Percentiles rank a stretch among this genome's conserved stretches.
Conservation (phyloP, 2,113 vertebrate genomes). For the Notarius quadriscutis region DNA sequence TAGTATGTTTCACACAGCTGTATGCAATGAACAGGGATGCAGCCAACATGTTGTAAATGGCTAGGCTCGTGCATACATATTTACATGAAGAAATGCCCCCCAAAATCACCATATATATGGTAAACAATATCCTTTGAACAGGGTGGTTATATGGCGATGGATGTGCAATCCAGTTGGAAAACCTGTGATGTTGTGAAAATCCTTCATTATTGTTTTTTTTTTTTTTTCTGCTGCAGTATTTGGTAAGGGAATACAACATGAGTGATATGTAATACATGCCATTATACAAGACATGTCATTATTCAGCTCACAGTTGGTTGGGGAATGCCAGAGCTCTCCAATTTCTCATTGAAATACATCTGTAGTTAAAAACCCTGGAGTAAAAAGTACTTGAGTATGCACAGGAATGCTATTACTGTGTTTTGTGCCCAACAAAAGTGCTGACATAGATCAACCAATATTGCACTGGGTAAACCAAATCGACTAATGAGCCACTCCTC, state of each 20-base stretch:
- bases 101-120: neutral
- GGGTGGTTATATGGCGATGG: neutral
- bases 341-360: neutral
- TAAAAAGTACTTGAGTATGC: neutral
- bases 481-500: neutral
- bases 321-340: neutral
- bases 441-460: constrained; percentile 17
- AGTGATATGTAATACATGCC: neutral
- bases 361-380: neutral
- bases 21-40: neutral
- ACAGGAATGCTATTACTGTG: neutral
- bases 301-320: neutral
- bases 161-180: neutral
- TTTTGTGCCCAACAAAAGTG: neutral
- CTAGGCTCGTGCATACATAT: neutral
- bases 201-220: neutral
- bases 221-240: neutral
- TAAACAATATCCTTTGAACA: no score
- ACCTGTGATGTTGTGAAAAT: neutral
- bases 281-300: neutral
- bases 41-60: neutral
- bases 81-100: neutral
- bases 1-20: neutral
- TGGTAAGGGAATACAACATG: neutral
- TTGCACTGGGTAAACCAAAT: neutral